Evolutionary conservation across 2,888 invertebrate genomes (phyloP).

Genomic region (Deladenus siricidicola): DNA sequence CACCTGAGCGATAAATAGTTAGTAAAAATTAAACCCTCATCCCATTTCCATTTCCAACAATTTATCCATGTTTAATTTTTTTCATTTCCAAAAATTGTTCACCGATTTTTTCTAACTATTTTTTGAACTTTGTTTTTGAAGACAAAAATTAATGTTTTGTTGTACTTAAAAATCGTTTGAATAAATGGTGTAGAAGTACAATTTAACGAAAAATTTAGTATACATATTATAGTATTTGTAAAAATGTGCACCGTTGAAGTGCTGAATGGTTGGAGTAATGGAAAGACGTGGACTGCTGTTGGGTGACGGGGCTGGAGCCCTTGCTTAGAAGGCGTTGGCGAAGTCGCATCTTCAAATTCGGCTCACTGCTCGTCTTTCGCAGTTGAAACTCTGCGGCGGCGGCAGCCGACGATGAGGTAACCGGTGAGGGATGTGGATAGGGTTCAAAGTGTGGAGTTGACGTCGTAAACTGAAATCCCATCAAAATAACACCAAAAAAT

Average conservation of each 20-base stretch:
- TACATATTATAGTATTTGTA: too few species aligned
- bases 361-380: conserved; percentile 49
- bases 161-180: too few species aligned
- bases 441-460: conserved; percentile 23
- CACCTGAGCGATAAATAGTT: conserved; percentile 14
- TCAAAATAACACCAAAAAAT: too few species aligned
- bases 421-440: conserved; percentile 23
- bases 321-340: conserved; percentile 48
- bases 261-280: conserved; percentile 7
- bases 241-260: conserved; percentile 19
- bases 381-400: conserved; percentile 36
- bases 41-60: too few species aligned
- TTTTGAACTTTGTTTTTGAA: too few species aligned
- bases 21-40: too few species aligned
- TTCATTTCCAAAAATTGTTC: neutral
- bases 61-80: neutral
- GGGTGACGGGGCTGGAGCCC: conserved; percentile 30
- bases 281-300: neutral
- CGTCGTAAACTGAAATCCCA: neutral
- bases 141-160: too few species aligned
- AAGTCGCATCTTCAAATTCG: conserved; percentile 52
- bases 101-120: too few species aligned
- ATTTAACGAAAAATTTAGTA: too few species aligned
- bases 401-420: neutral
- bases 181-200: too few species aligned